phyloP scores from a whole-genome alignment of 2,113 vertebrate genomes.

The Antechinus flavipes region DNA sequence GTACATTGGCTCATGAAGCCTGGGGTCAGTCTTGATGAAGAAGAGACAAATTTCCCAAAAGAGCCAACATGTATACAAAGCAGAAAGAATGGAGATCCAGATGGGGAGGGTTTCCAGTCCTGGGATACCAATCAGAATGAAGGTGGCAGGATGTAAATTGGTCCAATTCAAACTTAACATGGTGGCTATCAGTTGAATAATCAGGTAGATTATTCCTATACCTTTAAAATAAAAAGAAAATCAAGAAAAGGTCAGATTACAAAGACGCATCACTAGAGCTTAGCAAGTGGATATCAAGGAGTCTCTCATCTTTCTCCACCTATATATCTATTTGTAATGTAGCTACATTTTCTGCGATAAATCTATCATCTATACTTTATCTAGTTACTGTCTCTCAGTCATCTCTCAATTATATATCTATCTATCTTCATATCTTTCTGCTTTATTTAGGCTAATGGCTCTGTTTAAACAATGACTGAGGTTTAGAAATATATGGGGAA shows the following conservation, averaged over 20 bases:
- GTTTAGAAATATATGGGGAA: no score
- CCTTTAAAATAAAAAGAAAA: slow-evolving; percentile 43
- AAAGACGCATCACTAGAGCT: no score
- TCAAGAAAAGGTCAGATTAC: not conserved
- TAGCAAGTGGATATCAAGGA: no score
- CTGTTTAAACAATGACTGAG: no score
- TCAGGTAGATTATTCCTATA: not conserved
- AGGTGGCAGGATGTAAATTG: slow-evolving; percentile 13
- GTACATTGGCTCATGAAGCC: slow-evolving; percentile 64
- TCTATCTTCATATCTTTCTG: no score
- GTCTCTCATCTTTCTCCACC: no score
- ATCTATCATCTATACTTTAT: no score
- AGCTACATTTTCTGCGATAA: no score
- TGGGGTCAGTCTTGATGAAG: slow-evolving; percentile 62
- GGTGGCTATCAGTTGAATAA: not conserved
- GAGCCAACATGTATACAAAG: slow-evolving; percentile 55
- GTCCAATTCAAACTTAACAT: slow-evolving; percentile 26
- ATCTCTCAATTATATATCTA: no score
- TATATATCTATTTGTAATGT: no score
- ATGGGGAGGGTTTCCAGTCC: slow-evolving; percentile 49
- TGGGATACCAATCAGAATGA: slow-evolving; percentile 64
- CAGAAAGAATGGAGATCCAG: slow-evolving; percentile 64
- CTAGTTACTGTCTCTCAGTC: no score
- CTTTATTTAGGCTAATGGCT: no score
- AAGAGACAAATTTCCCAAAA: slow-evolving; percentile 67